Base-by-base conservation (phyloP, 1,140 invertebrate genomes). In the Drosophila aff. region DNA sequence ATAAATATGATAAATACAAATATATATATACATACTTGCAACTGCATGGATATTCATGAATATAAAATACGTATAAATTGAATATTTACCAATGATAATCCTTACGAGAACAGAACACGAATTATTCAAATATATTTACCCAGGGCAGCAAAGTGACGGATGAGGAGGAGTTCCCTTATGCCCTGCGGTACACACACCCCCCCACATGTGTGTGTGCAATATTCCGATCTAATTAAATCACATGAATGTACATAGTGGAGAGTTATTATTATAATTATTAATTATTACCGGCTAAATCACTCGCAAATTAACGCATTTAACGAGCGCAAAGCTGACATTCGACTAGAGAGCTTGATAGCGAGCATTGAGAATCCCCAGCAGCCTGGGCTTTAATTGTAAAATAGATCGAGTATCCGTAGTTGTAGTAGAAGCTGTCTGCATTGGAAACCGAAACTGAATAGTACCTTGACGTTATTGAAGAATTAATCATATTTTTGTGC, bases 261-360 rank as follows among this genome's bases (percentile, higher is more conserved):
- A 53, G 63, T 59, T 52, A 76, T 33, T 47, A 36, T 46, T 33
- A 80, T 50, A 74, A 23, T 3, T 23, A 23, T 3, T 23, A 3
- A 23, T 23, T 40, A 44, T 31, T 44, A 60, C 33, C 67, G 64
- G 50, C 60, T 52, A 74, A 57, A 89, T 87, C 85, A 86, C 73
- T 66, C 21, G 69, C 76, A 90, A 84, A 77, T 87, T 75, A 90
- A 69, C 71, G 84, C 84, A 87, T 87, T 87, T 87, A 87, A 87
- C 74, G 78, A 87, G 85, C 84, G 84, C 79, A 89, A 82, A 67
- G 21, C 18, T 64, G 65, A 76, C 69, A 73, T 87, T 89, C 76
- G 80, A 87, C 79, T 83, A 83, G 76, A 83, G 76, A 87, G 83
- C 80, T 87, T 87, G 80, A 78, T 73, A 72, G 69, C 2, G 23